Evolutionary conservation across 2,797 vertebrate species (phyloP), one percentile per base, ranked within the genome.

Genomic region (Tiaroga cobitis): DNA sequence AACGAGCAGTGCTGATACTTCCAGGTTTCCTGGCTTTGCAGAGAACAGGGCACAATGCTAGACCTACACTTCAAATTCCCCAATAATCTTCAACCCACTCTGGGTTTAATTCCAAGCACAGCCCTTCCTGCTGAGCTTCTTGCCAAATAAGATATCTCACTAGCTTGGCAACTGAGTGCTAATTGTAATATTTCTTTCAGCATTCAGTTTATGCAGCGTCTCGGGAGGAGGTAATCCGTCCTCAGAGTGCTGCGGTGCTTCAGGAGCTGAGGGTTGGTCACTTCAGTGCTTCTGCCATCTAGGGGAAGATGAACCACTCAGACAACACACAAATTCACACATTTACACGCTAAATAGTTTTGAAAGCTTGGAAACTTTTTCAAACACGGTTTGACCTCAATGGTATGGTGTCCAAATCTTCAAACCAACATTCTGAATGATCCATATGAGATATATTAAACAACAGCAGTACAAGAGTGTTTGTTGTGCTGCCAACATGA

Each of bases 41-140:
- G 29, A 46, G 34, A 34, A 80, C 13, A 21, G 16, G 69, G 34
- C 34, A 74, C 67, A 18, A 21, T 37, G 63, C 29, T 19, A 76
- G 24, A 37, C 32, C 18, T 69, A 61, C 15, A 8, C 78, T 79
- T 82, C 88, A 89, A 90, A 87, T 89, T 70, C 83, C 70, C 54
- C 13, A 75, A 67, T 74, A 90, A 86, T 81, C 88, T 87, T 85
- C 82, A 87, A 56, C 90, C 91, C 91, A 89, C 89, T 84, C 78
- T 59, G 87, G 85, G 86, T 90, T 92, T 89, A 91, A 92, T 92
- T 91, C 78, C 86, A 34, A 89, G 86, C 90, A 85, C 88, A 73
- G 68, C 6, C 84, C 86, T 92, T 93, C 90, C 91, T 89, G 82
- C 69, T 88, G 88, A 90, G 54, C 80, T 89, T 89, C 91, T 89